A percentile compares a stretch with the other conserved stretches of the same genome.
phyloP scores from a whole-genome alignment of 2,113 vertebrate species.

The Pimephales promelas region DNA sequence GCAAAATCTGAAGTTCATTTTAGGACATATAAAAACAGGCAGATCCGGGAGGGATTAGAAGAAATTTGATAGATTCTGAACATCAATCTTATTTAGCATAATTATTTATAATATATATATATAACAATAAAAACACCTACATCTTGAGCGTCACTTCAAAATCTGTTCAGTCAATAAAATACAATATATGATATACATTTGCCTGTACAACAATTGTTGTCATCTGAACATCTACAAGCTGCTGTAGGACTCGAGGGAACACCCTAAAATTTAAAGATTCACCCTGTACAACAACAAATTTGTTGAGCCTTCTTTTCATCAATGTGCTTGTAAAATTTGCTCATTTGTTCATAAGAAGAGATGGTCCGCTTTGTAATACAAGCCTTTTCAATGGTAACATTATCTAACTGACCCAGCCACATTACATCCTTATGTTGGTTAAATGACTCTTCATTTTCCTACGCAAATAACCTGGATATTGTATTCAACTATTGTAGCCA shows the following conservation, averaged over 20 bases:
- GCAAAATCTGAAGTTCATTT: background rate
- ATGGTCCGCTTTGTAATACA: background rate
- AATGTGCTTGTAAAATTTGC: background rate
- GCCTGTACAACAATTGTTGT: background rate
- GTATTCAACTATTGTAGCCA: background rate
- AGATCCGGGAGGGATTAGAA: background rate
- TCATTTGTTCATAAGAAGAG: background rate
- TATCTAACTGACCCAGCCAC: background rate
- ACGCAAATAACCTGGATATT: background rate
- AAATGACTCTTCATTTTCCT: conserved; percentile 7
- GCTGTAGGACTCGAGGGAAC: background rate
- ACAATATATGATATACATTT: too few relatives aligned
- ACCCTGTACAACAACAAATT: background rate
- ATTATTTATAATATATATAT: too few relatives aligned
- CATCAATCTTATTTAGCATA: background rate
- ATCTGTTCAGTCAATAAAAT: too few relatives aligned
- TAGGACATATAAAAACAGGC: background rate
- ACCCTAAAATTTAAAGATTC: background rate
- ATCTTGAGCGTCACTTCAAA: too few relatives aligned
- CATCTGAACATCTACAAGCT: background rate
- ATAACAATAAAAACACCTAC: background rate
- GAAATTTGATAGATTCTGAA: background rate
- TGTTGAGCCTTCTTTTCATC: background rate
- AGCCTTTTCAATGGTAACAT: background rate
- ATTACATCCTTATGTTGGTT: conserved; percentile 17